Evolutionary conservation across 2,113 vertebrate species (phyloP).

Genomic region (Oncorhynchus gorbuscha): DNA sequence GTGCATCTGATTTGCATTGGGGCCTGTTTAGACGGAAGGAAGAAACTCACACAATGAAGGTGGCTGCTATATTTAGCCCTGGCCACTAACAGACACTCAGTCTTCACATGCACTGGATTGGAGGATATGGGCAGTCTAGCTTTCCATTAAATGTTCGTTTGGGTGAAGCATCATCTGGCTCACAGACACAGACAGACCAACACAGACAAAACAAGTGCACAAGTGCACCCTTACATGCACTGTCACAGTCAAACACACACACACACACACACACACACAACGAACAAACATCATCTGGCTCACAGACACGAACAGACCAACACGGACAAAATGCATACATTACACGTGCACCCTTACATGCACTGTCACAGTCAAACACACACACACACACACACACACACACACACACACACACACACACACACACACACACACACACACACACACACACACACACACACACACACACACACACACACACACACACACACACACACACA

Average conservation of each 20-base stretch:
- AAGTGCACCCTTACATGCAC: neutral
- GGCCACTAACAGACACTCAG: neutral
- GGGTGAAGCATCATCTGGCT: neutral
- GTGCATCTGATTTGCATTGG: conserved; percentile 3
- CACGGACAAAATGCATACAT: neutral
- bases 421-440: neutral
- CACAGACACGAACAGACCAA: too few species aligned
- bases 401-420: too few species aligned
- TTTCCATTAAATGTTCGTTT: neutral
- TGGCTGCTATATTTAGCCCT: neutral
- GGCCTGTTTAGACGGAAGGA: neutral
- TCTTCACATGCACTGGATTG: neutral
- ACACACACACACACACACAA: too few species aligned
- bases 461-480: too few species aligned
- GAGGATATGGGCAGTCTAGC: neutral
- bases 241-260: neutral
- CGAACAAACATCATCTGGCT: neutral
- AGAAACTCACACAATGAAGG: neutral
- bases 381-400: neutral
- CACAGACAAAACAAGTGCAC: neutral
- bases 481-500: neutral
- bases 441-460: too few species aligned
- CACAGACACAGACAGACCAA: too few species aligned
- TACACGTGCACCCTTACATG: neutral
- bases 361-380: neutral